These are phyloP conservation scores for Pollenia griseotomentosa DNA, from an alignment of 2,888 invertebrate genomes.

Conservation along the genomic window DNA sequence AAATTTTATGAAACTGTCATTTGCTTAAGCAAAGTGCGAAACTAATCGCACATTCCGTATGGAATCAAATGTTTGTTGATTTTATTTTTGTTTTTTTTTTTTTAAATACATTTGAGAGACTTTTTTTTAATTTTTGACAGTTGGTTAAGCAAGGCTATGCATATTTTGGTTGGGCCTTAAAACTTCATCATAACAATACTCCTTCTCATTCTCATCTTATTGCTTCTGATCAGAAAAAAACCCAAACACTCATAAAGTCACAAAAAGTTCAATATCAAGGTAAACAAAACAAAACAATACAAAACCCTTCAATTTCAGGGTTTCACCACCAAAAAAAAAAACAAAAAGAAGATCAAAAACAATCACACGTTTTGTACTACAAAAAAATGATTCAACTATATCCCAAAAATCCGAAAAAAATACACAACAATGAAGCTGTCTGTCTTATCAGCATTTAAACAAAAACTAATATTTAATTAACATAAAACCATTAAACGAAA, in stretches of 20 bases:
- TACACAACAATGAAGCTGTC: slow-evolving; percentile 17
- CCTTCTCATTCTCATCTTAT: background rate
- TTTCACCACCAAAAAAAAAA: slow-evolving; percentile 23
- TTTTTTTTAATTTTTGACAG: too few relatives aligned
- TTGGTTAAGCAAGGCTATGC: too few relatives aligned
- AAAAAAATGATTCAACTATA: background rate
- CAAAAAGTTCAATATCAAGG: slow-evolving; percentile 66
- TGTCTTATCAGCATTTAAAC: slow-evolving; percentile 1
- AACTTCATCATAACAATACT: background rate
- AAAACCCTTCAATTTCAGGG: slow-evolving; percentile 52
- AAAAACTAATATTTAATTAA: slow-evolving; percentile 40
- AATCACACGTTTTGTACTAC: slow-evolving; percentile 2
- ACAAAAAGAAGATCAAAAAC: background rate
- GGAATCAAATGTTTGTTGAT: too few relatives aligned
- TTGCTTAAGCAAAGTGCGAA: too few relatives aligned
- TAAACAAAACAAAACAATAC: slow-evolving; percentile 21
- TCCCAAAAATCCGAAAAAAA: background rate
- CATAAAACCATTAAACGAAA: slow-evolving; percentile 11
- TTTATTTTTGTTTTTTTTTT: too few relatives aligned
- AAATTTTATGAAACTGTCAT: too few relatives aligned
- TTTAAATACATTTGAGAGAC: too few relatives aligned
- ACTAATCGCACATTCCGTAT: too few relatives aligned
- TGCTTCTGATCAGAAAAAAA: background rate
- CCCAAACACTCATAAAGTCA: background rate
- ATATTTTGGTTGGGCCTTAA: too few relatives aligned